Percentiles rank a stretch among this genome's conserved stretches.
Evolutionary conservation across 2,797 vertebrate species (phyloP).

Genomic region (Diplodus puntazzo): DNA sequence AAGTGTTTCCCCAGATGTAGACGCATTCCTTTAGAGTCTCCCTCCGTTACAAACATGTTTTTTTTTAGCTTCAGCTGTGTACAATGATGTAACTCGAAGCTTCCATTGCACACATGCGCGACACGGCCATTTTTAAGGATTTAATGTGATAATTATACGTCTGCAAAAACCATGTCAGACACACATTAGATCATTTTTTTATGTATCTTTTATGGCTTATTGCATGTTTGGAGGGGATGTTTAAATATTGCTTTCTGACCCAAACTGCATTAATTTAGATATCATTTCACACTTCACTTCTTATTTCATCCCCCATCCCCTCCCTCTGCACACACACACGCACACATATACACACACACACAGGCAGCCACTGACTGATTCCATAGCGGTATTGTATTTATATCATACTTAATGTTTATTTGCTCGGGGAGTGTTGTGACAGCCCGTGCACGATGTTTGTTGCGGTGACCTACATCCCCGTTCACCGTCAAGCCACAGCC

Average conservation of each 20-base stretch:
- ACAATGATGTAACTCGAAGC: too few relatives aligned
- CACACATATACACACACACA: background rate
- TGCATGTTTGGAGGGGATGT: background rate
- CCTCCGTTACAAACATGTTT: too few relatives aligned
- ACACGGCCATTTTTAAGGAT: too few relatives aligned
- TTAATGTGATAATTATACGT: too few relatives aligned
- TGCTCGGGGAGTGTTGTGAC: constrained; percentile 65
- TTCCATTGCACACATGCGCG: too few relatives aligned
- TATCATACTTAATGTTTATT: constrained; percentile 60
- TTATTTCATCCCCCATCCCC: background rate
- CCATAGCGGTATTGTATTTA: constrained; percentile 28
- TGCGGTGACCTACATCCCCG: constrained; percentile 65
- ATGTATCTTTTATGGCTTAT: too few relatives aligned
- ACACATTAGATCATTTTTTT: too few relatives aligned
- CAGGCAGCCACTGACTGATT: background rate
- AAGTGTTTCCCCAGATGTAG: background rate
- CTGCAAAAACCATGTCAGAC: too few relatives aligned
- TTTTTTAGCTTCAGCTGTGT: too few relatives aligned
- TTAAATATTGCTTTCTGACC: background rate
- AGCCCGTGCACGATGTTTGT: constrained; percentile 45
- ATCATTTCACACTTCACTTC: constrained; percentile 27
- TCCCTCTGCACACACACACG: constrained; percentile 10
- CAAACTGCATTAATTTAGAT: background rate
- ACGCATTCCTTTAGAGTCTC: background rate
- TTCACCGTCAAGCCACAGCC: constrained; percentile 51